Base-by-base conservation (phyloP, 2,797 vertebrate species). In the Sphaeramia orbicularis region DNA sequence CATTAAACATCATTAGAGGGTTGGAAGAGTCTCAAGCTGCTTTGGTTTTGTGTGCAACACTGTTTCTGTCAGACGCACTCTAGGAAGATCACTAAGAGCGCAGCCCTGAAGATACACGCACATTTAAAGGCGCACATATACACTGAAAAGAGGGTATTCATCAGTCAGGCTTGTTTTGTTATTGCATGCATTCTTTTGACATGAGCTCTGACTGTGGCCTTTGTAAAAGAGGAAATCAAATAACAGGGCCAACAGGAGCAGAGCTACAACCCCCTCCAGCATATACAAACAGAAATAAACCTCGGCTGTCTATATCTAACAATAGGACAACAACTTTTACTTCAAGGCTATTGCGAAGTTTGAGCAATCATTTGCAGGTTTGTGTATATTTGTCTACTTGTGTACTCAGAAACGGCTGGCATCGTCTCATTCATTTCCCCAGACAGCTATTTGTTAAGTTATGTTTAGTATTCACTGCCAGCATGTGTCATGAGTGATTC, bases 211-310 rank as follows among this genome's bases (percentile, higher is more conserved):
- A 92, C 90, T 92, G 89, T 86, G 85, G 77, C 90, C 89, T 91
- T 92, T 91, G 88, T 84, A 89, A 89, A 91, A 90, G 86, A 86
- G 88, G 86, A 92, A 92, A 89, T 93, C 91, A 91, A 92, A 91
- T 87, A 87, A 90, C 82, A 88, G 86, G 86, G 85, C 82, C 82
- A 89, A 90, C 81, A 88, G 84, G 85, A 91, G 86, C 86, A 66
- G 80, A 83, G 82, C 87, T 86, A 76, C 89, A 89, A 86, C 75
- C 90, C 88, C 86, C 90, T 89, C 77, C 81, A 91, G 88, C 89
- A 90, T 84, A 80, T 79, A 90, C 83, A 90, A 81, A 86, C 84
- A 87, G 78, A 91, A 92, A 92, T 91, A 91, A 91, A 89, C 88
- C 86, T 70, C 10, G 74, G 80, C 84, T 83, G 76, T 84, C 79